Base-by-base conservation (phyloP, 2,797 vertebrate genomes). In the Antrozous pallidus region DNA sequence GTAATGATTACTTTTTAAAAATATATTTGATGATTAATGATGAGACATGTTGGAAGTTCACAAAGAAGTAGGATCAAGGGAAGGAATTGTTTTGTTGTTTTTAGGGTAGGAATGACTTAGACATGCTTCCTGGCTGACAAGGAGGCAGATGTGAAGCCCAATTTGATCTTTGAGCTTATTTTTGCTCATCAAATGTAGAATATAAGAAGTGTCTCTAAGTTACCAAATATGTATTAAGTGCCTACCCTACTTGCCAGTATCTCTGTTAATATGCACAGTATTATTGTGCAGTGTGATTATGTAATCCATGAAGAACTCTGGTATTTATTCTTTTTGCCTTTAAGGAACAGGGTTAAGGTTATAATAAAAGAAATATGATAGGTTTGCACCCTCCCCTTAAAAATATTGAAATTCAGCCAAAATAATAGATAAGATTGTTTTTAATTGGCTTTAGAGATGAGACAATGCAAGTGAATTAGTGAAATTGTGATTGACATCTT, bases 391-490 rank as follows among this genome's bases (percentile, higher is more conserved):
- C 80, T 95, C 18, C 2, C 4, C 95, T 92, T 92, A 93, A 67
- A 94, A 80, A 40, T 42, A 82, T 70, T 97, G 95, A 92, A 97
- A 90, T 95, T 92, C 42, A 88, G 93, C 95, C 96, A 97, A 91
- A 95, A 94, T 81, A 82, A 69, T 90, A 97, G 91, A 84, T 91
- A 94, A 92, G 93, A 77, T 94, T 96, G 92, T 98, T 96, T 96
- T 96, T 88, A 94, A 95, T 92, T 95, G 94, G 81, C 91, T 96
- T 97, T 95, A 93, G 95, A 94, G 90, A 97, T 45, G 90, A 97
- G 93, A 94, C 70, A 91, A 73, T 96, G 96, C 90, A 95, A 94
- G 97, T 96, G 97, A 92, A 51, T 96, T 97, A 96, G 88, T 94
- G 0, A 8, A 97, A 97, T 97, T 95, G 86, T 96, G 94, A 94